Evolutionary conservation across 2,888 invertebrate species (phyloP).

Genomic region (Napeogenes sylphis): DNA sequence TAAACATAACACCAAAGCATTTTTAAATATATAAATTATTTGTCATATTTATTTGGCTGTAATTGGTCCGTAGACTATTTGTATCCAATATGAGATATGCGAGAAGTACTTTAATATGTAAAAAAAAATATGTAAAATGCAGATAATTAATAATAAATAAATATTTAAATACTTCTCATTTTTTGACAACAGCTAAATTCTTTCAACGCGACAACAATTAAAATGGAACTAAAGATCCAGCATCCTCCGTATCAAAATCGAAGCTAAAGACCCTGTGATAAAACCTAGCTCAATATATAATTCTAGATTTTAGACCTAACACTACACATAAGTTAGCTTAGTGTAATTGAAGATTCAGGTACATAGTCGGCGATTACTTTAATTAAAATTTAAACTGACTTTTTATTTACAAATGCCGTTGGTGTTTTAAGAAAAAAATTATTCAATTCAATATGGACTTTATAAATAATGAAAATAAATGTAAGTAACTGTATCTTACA

Average conservation of each 20-base stretch:
- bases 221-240: background rate
- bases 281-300: constrained; percentile 67
- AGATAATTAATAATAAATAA: too few relatives aligned
- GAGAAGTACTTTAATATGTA: constrained; percentile 3
- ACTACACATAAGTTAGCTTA: constrained; percentile 69
- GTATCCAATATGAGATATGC: background rate
- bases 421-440: constrained; percentile 43
- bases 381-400: constrained; percentile 50
- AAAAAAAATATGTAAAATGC: too few relatives aligned
- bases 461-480: constrained; percentile 17
- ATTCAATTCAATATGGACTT: background rate
- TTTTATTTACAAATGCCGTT: constrained; percentile 57
- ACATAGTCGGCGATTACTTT: constrained; percentile 67
- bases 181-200: constrained; percentile 11
- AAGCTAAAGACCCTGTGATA: constrained; percentile 69
- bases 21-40: constrained; percentile 18
- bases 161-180: constrained; percentile 6
- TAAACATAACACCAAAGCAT: constrained; percentile 8
- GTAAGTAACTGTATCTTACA: constrained; percentile 2
- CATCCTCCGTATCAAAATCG: constrained; percentile 14
- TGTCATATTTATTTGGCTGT: constrained; percentile 27
- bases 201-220: background rate
- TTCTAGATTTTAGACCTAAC: constrained; percentile 65
- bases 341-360: constrained; percentile 76
- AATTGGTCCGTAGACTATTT: constrained; percentile 28